Conservation (phyloP, 2,113 vertebrate genomes). For the Orthonyx spaldingii region DNA sequence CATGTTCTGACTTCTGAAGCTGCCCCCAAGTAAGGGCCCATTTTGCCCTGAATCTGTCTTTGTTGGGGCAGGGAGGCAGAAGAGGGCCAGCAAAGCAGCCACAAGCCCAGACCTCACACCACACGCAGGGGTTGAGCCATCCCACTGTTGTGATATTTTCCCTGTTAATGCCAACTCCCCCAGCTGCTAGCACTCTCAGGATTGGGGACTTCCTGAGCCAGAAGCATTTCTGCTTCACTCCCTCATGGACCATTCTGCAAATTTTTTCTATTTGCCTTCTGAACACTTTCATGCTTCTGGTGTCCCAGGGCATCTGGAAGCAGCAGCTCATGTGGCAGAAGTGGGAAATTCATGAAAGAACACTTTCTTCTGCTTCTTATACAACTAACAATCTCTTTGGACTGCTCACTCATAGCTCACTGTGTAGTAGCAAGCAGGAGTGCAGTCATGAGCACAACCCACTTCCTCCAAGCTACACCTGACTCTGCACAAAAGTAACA, state of each 20-base stretch:
- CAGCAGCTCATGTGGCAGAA: fast-evolving
- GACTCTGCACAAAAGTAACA: not conserved
- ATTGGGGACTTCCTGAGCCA: not conserved
- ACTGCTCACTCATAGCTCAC: not conserved
- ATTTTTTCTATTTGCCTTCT: not conserved
- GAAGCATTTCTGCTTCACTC: not conserved
- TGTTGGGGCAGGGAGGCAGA: not conserved
- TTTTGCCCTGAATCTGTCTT: not conserved
- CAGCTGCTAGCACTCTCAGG: not conserved
- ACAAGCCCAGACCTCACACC: not conserved
- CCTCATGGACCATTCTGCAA: fast-evolving
- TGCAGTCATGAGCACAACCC: fast-evolving
- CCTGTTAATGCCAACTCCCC: not conserved
- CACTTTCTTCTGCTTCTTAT: not conserved
- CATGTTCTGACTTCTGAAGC: slow-evolving; percentile 25
- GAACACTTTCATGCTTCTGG: not conserved
- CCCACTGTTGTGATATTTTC: fast-evolving
- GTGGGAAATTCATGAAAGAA: not conserved
- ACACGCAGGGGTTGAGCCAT: not conserved
- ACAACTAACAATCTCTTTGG: not conserved
- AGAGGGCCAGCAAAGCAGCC: not conserved
- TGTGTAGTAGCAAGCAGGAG: not conserved
- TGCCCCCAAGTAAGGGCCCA: not conserved
- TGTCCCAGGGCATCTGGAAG: not conserved
- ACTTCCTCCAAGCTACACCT: not conserved